phyloP scores from a whole-genome alignment of 2,113 vertebrate genomes.

The Ochotona curzoniae region DNA sequence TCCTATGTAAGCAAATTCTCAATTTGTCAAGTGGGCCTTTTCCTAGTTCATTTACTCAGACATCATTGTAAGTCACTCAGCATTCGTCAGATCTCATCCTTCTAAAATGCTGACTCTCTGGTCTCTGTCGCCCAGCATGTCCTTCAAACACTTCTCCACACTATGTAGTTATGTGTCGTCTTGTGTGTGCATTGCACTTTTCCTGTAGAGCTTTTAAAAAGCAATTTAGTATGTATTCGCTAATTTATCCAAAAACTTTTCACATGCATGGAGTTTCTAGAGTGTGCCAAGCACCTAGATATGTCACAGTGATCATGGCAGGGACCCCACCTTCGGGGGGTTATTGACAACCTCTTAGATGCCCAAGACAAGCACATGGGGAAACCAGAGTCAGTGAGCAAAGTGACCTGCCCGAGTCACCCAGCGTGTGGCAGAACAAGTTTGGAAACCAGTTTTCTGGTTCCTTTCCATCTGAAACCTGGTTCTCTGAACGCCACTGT shows the following conservation, averaged over 20 bases:
- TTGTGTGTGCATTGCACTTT: neutral
- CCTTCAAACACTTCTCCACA: neutral
- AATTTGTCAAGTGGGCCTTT: neutral
- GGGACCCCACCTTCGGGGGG: neutral
- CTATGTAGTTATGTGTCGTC: neutral
- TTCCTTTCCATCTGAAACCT: neutral
- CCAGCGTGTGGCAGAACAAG: neutral
- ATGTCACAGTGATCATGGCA: neutral
- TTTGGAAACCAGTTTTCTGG: neutral
- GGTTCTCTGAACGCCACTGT: neutral
- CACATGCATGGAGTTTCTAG: neutral
- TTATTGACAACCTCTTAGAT: neutral
- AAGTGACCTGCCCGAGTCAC: neutral
- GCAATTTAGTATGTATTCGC: neutral
- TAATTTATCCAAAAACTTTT: neutral
- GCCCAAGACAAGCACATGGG: neutral
- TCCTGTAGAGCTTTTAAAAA: neutral
- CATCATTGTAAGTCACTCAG: neutral
- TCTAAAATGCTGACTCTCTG: neutral
- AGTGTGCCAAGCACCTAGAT: neutral
- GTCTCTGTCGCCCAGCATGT: neutral
- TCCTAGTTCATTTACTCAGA: neutral
- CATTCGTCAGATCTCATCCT: slow-evolving; percentile 5
- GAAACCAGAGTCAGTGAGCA: neutral
- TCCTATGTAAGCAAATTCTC: rapidly evolving